A percentile compares a stretch with the other conserved stretches of the same genome.
Evolutionary conservation across 2,888 invertebrate genomes (phyloP).

Genomic region (Neelides folsomi): DNA sequence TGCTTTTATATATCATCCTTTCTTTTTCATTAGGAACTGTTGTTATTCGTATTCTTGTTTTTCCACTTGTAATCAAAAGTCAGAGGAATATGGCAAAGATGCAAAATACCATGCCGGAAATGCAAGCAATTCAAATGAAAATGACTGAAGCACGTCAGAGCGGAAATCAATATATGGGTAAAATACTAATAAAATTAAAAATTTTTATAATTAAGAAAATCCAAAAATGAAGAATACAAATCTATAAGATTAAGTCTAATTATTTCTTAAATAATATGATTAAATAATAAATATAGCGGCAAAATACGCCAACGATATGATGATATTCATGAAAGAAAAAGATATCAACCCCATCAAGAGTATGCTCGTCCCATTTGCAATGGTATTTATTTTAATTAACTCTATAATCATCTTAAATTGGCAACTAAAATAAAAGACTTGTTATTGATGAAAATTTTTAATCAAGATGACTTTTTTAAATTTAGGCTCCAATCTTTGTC

Average conservation of each 20-base stretch:
- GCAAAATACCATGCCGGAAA: conserved; percentile 72
- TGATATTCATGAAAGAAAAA: conserved; percentile 67
- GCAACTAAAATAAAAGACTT: neutral
- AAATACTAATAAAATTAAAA: too few species aligned
- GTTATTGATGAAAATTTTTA: conserved; percentile 22
- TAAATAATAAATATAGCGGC: too few species aligned
- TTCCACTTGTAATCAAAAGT: conserved; percentile 70
- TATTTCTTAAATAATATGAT: conserved; percentile 18
- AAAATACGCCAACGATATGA: conserved; percentile 61
- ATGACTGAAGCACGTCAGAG: conserved; percentile 71
- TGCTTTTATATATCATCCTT: conserved; percentile 2
- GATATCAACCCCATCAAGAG: conserved; percentile 66
- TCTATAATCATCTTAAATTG: too few species aligned
- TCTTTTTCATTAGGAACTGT: conserved; percentile 51
- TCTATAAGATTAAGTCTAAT: too few species aligned
- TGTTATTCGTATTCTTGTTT: conserved; percentile 57
- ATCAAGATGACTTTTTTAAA: conserved; percentile 11
- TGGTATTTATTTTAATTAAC: conserved; percentile 43
- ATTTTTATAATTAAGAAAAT: too few species aligned
- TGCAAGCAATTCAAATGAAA: conserved; percentile 65
- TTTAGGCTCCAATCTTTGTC: conserved; percentile 75
- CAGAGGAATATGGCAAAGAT: conserved; percentile 69
- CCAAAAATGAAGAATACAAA: too few species aligned
- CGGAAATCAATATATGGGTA: conserved; percentile 65
- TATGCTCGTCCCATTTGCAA: conserved; percentile 60